phyloP scores from a whole-genome alignment of 2,113 vertebrate species.

The Sialia sialis region DNA sequence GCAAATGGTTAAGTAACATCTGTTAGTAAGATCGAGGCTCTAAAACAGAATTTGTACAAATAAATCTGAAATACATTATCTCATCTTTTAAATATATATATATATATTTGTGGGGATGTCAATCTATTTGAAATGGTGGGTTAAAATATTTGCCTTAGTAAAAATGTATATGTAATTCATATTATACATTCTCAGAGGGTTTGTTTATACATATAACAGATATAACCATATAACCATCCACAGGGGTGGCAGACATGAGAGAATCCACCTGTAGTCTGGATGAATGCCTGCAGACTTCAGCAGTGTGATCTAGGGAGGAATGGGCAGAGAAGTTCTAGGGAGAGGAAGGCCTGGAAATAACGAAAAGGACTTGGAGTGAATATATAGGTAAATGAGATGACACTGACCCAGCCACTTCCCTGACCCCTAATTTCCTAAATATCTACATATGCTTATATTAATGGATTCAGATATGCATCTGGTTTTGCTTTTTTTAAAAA shows the following conservation, averaged over 20 bases:
- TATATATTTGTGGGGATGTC: not conserved
- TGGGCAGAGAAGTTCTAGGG: not conserved
- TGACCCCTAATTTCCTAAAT: not conserved
- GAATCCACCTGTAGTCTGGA: not conserved
- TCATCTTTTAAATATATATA: not conserved
- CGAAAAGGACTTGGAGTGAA: not conserved
- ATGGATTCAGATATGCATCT: not conserved
- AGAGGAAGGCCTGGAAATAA: constrained; percentile 5
- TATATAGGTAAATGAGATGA: not conserved
- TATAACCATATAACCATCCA: not conserved
- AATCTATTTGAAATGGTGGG: not conserved
- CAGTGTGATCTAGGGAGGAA: not conserved
- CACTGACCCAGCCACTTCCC: not conserved
- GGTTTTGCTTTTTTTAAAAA: not conserved
- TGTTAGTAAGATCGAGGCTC: not conserved
- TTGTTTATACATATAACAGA: not conserved
- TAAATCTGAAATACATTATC: not conserved
- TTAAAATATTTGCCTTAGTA: not conserved
- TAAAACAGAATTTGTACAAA: not conserved
- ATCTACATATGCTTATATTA: not conserved
- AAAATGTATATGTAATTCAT: not conserved
- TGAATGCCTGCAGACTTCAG: not conserved
- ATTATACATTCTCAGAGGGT: not conserved
- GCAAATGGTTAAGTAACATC: not conserved
- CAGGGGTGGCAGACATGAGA: not conserved